These are phyloP conservation scores for Crocuta crocuta DNA, from an alignment of 2,113 vertebrate species.

Conservation along the genomic window DNA sequence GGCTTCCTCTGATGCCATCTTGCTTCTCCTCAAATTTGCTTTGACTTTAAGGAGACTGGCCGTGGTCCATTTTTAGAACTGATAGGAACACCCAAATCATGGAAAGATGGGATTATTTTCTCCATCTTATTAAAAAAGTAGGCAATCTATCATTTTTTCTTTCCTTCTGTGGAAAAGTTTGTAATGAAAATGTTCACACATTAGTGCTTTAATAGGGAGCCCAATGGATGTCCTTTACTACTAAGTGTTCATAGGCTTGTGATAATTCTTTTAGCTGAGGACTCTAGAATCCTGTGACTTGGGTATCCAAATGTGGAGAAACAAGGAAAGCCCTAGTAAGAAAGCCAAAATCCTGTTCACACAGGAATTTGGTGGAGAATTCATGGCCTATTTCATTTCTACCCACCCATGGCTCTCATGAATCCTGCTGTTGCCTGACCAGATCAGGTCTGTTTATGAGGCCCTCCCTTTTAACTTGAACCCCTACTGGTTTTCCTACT, in stretches of 20 bases:
- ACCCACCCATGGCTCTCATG: conserved; percentile 41
- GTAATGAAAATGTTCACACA: not conserved
- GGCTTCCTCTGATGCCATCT: not conserved
- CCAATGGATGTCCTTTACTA: not conserved
- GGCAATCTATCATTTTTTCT: not conserved
- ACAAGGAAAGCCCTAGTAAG: not conserved
- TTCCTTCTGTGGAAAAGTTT: not conserved
- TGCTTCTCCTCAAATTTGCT: not conserved
- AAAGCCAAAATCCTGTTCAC: not conserved
- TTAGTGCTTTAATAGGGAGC: not conserved
- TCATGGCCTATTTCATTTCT: conserved; percentile 75
- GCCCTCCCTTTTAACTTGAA: conserved; percentile 41
- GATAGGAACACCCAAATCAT: not conserved
- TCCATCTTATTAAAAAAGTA: not conserved
- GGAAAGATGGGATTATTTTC: not conserved
- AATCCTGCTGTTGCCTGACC: conserved; percentile 21
- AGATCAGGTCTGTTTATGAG: conserved; percentile 50
- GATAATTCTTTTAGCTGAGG: not conserved
- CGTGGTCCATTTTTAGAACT: not conserved
- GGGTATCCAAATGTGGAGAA: not conserved
- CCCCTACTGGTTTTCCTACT: not conserved
- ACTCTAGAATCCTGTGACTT: not conserved
- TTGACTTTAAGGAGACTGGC: not conserved
- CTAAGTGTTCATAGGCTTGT: not conserved
- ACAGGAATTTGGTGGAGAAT: conserved; percentile 64